Conservation (phyloP, 1,140 invertebrate species). For the Pristionchus pacificus region DNA sequence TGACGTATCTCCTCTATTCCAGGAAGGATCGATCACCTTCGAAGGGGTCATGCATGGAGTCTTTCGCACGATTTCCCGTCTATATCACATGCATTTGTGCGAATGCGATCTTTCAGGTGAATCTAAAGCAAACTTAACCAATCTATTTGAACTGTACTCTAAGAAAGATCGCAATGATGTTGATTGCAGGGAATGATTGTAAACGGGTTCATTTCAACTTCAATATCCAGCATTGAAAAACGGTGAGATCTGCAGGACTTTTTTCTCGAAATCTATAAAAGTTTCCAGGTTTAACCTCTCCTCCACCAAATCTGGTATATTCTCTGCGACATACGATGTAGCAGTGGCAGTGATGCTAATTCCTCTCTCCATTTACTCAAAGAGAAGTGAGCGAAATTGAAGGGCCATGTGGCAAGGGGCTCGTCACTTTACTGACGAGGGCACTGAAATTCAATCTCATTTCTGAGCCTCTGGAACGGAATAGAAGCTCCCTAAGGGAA, state of each 20-base stretch:
- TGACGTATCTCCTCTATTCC: too few relatives aligned
- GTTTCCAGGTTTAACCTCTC: conserved; percentile 21
- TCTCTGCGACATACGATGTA: conserved; percentile 28
- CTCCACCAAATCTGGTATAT: conserved; percentile 27
- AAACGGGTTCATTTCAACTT: conserved; percentile 28
- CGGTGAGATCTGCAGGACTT: conserved; percentile 11
- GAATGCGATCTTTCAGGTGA: background rate
- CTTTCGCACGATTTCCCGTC: background rate
- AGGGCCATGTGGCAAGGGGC: too few relatives aligned
- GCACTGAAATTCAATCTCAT: too few relatives aligned
- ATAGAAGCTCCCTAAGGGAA: too few relatives aligned
- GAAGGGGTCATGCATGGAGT: too few relatives aligned
- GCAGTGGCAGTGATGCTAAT: conserved; percentile 23
- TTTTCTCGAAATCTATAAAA: background rate
- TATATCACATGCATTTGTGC: background rate
- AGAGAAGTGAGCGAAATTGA: too few relatives aligned
- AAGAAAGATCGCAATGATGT: too few relatives aligned
- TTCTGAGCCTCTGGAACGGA: too few relatives aligned
- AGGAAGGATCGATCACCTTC: too few relatives aligned
- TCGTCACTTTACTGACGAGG: too few relatives aligned
- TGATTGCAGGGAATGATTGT: conserved; percentile 30
- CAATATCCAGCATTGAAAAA: conserved; percentile 27
- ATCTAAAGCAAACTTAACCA: too few relatives aligned
- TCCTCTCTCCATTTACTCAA: conserved; percentile 14
- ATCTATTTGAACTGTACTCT: too few relatives aligned